Evolutionary conservation across 2,888 invertebrate species (phyloP).

Genomic region (Sepioteuthis lessoniana): DNA sequence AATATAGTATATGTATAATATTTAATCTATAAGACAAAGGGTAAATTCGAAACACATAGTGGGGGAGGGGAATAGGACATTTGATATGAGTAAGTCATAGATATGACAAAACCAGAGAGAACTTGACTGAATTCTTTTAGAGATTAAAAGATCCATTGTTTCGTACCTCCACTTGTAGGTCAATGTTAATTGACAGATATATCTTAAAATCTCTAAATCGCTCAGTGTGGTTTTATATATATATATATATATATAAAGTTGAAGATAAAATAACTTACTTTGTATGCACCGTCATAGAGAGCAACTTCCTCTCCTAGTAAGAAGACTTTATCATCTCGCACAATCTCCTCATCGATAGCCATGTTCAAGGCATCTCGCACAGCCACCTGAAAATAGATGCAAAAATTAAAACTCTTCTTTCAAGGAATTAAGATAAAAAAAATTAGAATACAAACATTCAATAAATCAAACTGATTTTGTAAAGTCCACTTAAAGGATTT

Average conservation of each 20-base stretch:
- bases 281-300: slow-evolving; percentile 97
- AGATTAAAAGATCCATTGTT: background rate
- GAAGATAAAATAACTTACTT: slow-evolving; percentile 72
- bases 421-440: background rate
- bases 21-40: no score
- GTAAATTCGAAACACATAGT: no score
- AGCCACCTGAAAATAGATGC: slow-evolving; percentile 81
- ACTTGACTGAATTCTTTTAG: no score
- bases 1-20: no score
- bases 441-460: no score
- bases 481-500: no score
- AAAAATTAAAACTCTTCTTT: background rate
- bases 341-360: slow-evolving; percentile 97
- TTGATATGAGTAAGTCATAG: no score
- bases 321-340: slow-evolving; percentile 87
- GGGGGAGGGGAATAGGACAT: no score
- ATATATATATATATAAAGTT: background rate
- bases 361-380: slow-evolving; percentile 97
- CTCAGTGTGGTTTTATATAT: no score
- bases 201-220: no score
- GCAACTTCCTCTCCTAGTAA: slow-evolving; percentile 97
- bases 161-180: background rate
- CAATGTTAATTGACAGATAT: background rate
- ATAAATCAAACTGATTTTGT: no score
- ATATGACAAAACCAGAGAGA: no score